Evolutionary conservation across 2,888 invertebrate species (phyloP), one percentile per base, ranked within the genome.

Genomic region (Brassicogethes aeneus): DNA sequence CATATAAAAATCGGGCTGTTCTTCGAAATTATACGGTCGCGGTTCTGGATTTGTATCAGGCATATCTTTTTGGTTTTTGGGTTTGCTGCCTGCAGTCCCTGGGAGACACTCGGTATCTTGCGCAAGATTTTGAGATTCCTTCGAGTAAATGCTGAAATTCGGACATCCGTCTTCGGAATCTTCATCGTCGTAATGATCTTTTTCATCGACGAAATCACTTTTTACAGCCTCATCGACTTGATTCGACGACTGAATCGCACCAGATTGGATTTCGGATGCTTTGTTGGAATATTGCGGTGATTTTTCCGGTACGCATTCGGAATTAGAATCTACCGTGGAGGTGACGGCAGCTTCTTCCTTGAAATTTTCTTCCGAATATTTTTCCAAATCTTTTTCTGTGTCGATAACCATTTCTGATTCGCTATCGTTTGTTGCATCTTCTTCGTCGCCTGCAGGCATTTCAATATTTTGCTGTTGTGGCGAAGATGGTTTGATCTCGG

Each of bases 101-200:
- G n/a, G 13, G n/a, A 42, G 36, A 34, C 31, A 13, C 43, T 37
- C 72, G 0, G 71, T 70, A 36, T 71, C 74, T 51, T 78, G 73
- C 1, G 83, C 83, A 37, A 85, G 76, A 51, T 82, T 82, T 59
- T 86, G 82, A 44, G 86, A 86, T 54, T 85, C 80, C 5, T 83
- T 81, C 0, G 89, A 89, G 66, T 89, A 89, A 50, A 89, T 84
- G 8, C 84, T 84, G 64, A 87, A 87, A 65, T 89, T 89, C 2
- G 89, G 89, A 64, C 88, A 89, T 53, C 83, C 85, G 1, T 83
- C 82, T 45, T 75, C 72, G 1, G 70, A 70, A 43, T 70, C 70
- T 40, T 77, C 79, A 13, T 75, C 75, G 44, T 72, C 73, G 34
- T 65, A 62, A 37, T 60, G 64, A 42, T 63, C 61, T 37, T 64